Evolutionary conservation across 2,888 invertebrate genomes (phyloP).

Genomic region (Phyllotreta striolata): DNA sequence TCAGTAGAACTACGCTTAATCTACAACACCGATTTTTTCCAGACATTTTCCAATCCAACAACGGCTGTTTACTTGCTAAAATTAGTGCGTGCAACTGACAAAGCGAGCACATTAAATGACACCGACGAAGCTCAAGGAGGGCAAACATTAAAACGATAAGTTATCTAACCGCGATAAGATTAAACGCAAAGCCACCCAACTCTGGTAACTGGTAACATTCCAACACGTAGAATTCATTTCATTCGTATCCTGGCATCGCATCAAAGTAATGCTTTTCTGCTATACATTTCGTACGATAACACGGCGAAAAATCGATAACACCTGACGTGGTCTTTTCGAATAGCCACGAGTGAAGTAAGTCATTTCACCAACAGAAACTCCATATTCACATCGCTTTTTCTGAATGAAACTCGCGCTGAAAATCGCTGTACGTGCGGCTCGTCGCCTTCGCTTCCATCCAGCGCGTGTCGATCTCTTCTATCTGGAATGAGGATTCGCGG

Average conservation of each 20-base stretch:
- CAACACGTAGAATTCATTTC: slow-evolving; percentile 16
- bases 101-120: slow-evolving; percentile 1
- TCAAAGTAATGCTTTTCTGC: slow-evolving; percentile 4
- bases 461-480: not conserved
- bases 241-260: not conserved
- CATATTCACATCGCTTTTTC: slow-evolving; percentile 26
- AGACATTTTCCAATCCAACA: too few relatives aligned
- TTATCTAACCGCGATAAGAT: slow-evolving; percentile 40
- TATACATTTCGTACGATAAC: slow-evolving; percentile 18
- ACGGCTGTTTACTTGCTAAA: not conserved
- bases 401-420: slow-evolving; percentile 31
- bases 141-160: slow-evolving; percentile 37
- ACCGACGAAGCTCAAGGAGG: slow-evolving; percentile 31
- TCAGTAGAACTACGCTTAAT: too few relatives aligned
- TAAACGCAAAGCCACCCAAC: slow-evolving; percentile 24
- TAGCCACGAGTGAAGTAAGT: slow-evolving; percentile 18
- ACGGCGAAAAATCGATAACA: slow-evolving; percentile 37
- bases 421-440: not conserved
- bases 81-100: not conserved
- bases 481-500: slow-evolving; percentile 10
- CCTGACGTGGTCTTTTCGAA: slow-evolving; percentile 44
- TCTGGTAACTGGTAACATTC: slow-evolving; percentile 28
- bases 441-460: not conserved
- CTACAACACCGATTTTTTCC: too few relatives aligned
- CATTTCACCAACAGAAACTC: slow-evolving; percentile 13